Evolutionary conservation across 2,888 invertebrate genomes (phyloP), one percentile per base, ranked within the genome.

Genomic region (Villa cingulata): DNA sequence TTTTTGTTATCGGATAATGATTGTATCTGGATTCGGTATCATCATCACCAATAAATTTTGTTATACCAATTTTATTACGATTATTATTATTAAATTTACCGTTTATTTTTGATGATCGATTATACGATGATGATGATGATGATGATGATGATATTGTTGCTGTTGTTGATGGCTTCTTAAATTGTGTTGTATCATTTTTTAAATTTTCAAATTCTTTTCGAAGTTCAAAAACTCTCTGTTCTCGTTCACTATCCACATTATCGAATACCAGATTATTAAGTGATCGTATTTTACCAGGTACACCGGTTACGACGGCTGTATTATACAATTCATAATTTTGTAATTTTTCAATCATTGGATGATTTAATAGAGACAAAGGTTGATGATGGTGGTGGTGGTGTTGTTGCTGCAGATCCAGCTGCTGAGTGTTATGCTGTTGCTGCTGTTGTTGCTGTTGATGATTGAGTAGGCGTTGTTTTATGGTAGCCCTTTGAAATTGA

Each of bases 41-140:
- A 40, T 68, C 68, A 48, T 62, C 64, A 1, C 68, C 69, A 44
- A 70, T 63, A 48, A 68, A 70, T 51, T 69, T 69, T 41, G 70
- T 66, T 55, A 66, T 68, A 48, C 70, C 70, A 32, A 70, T 65
- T 57, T 68, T 68, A 48, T 65, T 48, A 51, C 67, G 67, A 3
- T 62, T 53, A 39, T 55, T 67, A n/a, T n/a, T n/a, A n/a, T n/a
- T n/a, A n/a, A n/a, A n/a, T 48, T 65, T 63, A 17, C 63, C 61
- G 37, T 62, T 59, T 15, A 23, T 20, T 37, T 23, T 45, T 10
- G n/a, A 16, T 17, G 16, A n/a, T n/a, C n/a, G n/a, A n/a, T n/a
- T n/a, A n/a, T n/a, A n/a, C n/a, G n/a, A n/a, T n/a, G n/a, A n/a
- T n/a, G n/a, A n/a, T n/a, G n/a, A n/a, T n/a, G n/a, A n/a, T n/a